A percentile compares a stretch with the other conserved stretches of the same genome.
Conservation (phyloP, 2,888 invertebrate species). For the Vanessa cardui region DNA sequence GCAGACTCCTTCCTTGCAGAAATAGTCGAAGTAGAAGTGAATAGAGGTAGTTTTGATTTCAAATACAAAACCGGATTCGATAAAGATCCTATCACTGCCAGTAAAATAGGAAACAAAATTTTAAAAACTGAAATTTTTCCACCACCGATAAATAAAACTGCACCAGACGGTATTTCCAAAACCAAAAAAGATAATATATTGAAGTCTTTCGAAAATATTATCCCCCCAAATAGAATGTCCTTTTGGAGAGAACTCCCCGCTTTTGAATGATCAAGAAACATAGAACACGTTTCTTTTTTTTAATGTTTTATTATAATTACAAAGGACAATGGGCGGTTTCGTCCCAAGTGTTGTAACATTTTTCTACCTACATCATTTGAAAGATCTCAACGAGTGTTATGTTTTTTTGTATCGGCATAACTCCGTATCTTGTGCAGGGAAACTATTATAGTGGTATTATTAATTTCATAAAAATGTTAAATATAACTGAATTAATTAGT, state of each 20-base stretch:
- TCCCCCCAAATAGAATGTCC: conserved; percentile 32
- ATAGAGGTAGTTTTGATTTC: no score
- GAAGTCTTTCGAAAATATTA: conserved; percentile 27
- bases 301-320: no score
- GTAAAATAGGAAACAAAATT: neutral
- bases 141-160: neutral
- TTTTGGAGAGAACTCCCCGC: no score
- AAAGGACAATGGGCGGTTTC: conserved; percentile 4
- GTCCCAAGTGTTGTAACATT: conserved; percentile 21
- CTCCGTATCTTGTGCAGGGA: conserved; percentile 26
- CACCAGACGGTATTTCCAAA: conserved; percentile 4
- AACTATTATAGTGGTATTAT: conserved; percentile 28
- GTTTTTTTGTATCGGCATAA: conserved; percentile 28
- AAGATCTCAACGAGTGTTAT: conserved; percentile 24
- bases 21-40: no score
- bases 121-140: neutral
- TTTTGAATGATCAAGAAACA: no score
- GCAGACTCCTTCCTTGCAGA: no score
- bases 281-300: no score
- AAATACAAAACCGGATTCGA: no score
- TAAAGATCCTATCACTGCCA: no score
- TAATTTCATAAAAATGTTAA: conserved; percentile 24
- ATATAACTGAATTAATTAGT: conserved; percentile 25
- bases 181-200: conserved; percentile 29
- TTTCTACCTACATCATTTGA: conserved; percentile 25